Conservation (phyloP, 2,888 invertebrate genomes). For the Azorinus chamasolen region DNA sequence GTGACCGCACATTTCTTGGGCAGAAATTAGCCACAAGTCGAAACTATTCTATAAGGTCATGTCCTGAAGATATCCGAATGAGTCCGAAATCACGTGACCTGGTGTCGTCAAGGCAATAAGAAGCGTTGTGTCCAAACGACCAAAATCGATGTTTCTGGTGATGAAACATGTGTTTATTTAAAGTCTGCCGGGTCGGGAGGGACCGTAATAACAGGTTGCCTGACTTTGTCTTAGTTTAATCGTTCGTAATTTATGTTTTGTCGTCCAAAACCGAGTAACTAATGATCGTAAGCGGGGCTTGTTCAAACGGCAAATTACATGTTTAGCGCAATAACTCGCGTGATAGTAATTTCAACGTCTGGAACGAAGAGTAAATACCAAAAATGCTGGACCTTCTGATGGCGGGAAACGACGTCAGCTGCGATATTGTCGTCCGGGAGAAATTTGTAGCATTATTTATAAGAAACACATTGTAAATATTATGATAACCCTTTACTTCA, state of each 20-base stretch:
- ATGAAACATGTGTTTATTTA: slow-evolving; percentile 53
- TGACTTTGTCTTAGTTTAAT: slow-evolving; percentile 50
- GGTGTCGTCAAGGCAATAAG: too few species aligned
- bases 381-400: background rate
- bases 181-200: slow-evolving; percentile 15
- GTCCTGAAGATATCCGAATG: too few species aligned
- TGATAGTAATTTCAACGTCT: slow-evolving; percentile 40
- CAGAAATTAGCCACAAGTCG: too few species aligned
- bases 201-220: slow-evolving; percentile 38
- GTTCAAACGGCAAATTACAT: slow-evolving; percentile 48
- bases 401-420: too few species aligned
- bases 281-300: slow-evolving; percentile 44
- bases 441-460: too few species aligned
- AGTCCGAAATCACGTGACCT: too few species aligned
- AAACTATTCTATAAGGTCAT: too few species aligned
- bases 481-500: too few species aligned
- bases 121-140: slow-evolving; percentile 18
- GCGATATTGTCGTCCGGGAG: too few species aligned
- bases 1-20: too few species aligned
- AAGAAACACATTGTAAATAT: too few species aligned
- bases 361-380: slow-evolving; percentile 7
- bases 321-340: slow-evolving; percentile 50
- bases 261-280: slow-evolving; percentile 33
- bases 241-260: slow-evolving; percentile 54
- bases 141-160: slow-evolving; percentile 53